Percentiles rank a stretch among this genome's conserved stretches.
Conservation (phyloP, 2,113 vertebrate species). For the Antechinus stuartii region DNA sequence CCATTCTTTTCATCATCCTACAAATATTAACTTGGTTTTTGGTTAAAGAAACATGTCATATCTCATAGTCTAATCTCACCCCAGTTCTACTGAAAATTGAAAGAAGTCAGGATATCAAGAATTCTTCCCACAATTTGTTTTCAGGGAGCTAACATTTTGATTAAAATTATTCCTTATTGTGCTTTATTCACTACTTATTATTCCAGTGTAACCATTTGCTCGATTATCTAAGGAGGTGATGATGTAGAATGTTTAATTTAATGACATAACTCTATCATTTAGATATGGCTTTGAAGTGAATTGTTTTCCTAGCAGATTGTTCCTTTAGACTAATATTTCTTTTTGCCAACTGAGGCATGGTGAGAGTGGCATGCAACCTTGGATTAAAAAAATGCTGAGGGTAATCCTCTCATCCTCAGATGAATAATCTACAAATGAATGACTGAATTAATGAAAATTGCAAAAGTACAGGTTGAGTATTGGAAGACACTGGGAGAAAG, state of each 20-base stretch:
- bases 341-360: background rate
- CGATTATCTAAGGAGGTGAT: conserved; percentile 19
- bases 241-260: background rate
- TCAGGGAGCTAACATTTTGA: background rate
- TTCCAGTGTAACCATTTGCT: conserved; percentile 10
- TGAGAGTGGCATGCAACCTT: background rate
- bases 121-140: background rate
- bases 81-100: conserved; percentile 51
- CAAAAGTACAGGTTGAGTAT: background rate
- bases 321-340: background rate
- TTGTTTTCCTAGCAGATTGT: conserved; percentile 27
- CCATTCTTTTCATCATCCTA: background rate
- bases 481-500: background rate
- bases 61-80: conserved; percentile 18
- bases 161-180: background rate
- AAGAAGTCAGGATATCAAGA: conserved; percentile 40
- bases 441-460: background rate
- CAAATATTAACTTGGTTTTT: conserved; percentile 18
- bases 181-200: background rate
- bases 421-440: conserved; percentile 25
- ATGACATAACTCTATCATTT: background rate
- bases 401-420: conserved; percentile 36
- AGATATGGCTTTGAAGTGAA: conserved; percentile 1
- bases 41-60: conserved; percentile 20
- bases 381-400: background rate